These are phyloP conservation scores for Trichomycterus rosablanca DNA, from an alignment of 2,113 vertebrate genomes.

Conservation along the genomic window DNA sequence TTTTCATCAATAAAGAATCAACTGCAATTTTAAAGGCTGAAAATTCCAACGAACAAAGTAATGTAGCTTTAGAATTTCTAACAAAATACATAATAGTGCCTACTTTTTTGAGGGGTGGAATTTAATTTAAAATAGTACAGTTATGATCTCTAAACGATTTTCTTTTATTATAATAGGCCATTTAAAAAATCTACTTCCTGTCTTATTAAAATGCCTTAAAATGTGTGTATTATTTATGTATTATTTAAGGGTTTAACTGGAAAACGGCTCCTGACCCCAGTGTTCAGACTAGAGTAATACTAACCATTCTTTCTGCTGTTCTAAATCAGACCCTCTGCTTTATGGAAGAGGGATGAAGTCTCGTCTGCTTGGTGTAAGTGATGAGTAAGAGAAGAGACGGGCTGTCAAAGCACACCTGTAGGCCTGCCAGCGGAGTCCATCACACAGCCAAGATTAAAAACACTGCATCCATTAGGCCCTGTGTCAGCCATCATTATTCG, in stretches of 20 bases:
- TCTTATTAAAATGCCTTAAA: too few relatives aligned
- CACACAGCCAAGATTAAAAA: conserved; percentile 56
- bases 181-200: too few relatives aligned
- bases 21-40: too few relatives aligned
- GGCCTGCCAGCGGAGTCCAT: conserved; percentile 51
- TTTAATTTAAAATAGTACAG: too few relatives aligned
- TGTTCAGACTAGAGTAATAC: background rate
- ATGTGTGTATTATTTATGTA: background rate
- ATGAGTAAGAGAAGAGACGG: conserved; percentile 38
- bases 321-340: background rate
- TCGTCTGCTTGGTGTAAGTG: conserved; percentile 31
- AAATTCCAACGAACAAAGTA: too few relatives aligned
- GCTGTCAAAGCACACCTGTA: conserved; percentile 60
- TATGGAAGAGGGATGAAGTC: conserved; percentile 21
- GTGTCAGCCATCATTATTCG: conserved; percentile 72
- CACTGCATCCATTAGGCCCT: conserved; percentile 62
- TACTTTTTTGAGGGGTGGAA: too few relatives aligned
- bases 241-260: background rate
- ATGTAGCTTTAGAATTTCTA: too few relatives aligned
- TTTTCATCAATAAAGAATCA: too few relatives aligned
- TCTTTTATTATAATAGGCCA: too few relatives aligned
- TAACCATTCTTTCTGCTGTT: conserved; percentile 4
- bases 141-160: too few relatives aligned
- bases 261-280: background rate
- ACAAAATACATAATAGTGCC: too few relatives aligned